These are phyloP conservation scores for Gadopsis marmoratus DNA, from an alignment of 2,797 vertebrate species.

Conservation along the genomic window DNA sequence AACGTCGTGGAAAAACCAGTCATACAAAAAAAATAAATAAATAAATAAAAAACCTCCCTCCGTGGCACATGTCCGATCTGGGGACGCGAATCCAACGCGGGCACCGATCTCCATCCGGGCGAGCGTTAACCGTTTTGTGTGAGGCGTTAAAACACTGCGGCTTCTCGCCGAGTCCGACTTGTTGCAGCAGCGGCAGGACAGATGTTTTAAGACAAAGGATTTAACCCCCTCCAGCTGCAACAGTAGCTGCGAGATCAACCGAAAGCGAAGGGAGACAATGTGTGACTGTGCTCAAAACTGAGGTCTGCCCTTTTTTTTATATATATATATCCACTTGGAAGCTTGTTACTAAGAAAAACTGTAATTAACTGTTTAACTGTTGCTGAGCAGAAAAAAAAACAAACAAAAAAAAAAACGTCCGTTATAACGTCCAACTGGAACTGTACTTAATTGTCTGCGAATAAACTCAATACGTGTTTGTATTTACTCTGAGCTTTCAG, in stretches of 20 bases:
- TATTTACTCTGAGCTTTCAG: background rate
- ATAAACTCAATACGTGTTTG: background rate
- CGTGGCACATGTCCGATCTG: background rate
- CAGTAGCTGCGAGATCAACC: constrained; percentile 40
- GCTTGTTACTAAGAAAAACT: constrained; percentile 74
- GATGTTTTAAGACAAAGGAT: constrained; percentile 85
- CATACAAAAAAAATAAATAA: constrained; percentile 28
- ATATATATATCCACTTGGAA: constrained; percentile 37
- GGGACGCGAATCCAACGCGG: background rate
- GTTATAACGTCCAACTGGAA: constrained; percentile 12
- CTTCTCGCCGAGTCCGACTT: constrained; percentile 21
- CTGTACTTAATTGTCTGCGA: background rate
- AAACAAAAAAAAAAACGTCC: background rate
- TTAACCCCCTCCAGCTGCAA: constrained; percentile 69
- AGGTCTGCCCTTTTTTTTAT: constrained; percentile 43
- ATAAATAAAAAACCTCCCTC: too few species aligned
- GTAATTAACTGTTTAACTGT: constrained; percentile 76
- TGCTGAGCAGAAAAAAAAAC: constrained; percentile 41
- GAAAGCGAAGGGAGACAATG: constrained; percentile 10
- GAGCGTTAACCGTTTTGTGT: background rate
- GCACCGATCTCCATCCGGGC: fast-evolving
- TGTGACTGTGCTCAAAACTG: constrained; percentile 18
- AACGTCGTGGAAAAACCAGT: constrained; percentile 45
- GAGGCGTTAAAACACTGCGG: constrained; percentile 9
- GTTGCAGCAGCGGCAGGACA: constrained; percentile 75